Percentiles rank a stretch among this genome's conserved stretches.
Conservation (phyloP, 2,113 vertebrate genomes). For the Cavia porcellus region DNA sequence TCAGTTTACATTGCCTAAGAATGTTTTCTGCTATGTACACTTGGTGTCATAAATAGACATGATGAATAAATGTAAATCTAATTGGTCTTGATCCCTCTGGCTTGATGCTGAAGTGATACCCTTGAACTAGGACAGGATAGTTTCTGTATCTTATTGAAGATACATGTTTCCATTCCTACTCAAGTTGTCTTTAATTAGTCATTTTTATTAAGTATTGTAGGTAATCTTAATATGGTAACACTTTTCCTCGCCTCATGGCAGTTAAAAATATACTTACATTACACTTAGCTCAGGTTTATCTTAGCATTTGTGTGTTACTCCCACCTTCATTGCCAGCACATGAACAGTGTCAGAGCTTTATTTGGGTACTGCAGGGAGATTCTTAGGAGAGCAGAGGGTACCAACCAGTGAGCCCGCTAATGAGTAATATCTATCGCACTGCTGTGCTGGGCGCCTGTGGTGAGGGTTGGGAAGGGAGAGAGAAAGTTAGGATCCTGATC, state of each 20-base stretch:
- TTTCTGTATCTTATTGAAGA: background rate
- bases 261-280: conserved; percentile 31
- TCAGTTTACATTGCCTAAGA: background rate
- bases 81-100: background rate
- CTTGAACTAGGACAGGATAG: background rate
- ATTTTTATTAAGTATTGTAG: background rate
- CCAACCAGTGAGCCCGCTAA: background rate
- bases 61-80: background rate
- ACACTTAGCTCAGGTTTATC: background rate
- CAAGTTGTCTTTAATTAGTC: background rate
- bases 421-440: background rate
- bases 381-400: background rate
- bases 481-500: background rate
- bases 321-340: background rate
- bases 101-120: background rate
- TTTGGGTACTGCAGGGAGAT: background rate
- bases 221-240: background rate
- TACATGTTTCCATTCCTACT: background rate
- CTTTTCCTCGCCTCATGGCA: background rate
- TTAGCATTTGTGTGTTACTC: background rate
- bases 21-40: background rate
- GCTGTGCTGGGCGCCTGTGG: background rate
- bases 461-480: background rate
- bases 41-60: background rate
- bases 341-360: background rate